Evolutionary conservation across 2,113 vertebrate genomes (phyloP).

Genomic region (Anolis carolinensis): DNA sequence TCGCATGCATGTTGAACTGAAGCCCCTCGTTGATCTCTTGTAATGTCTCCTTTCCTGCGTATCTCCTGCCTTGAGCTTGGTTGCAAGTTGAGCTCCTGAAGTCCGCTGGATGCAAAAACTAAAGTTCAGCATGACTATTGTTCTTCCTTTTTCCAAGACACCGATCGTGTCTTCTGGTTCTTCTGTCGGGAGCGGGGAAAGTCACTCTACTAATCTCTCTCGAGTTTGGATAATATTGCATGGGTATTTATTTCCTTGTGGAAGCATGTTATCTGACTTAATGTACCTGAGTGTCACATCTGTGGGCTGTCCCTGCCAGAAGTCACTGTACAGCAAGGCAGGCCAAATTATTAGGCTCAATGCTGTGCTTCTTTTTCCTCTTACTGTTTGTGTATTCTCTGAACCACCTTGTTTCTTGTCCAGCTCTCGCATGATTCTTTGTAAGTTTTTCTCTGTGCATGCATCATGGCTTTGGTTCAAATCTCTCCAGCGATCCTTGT

Average conservation of each 20-base stretch:
- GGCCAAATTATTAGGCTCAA: slow-evolving; percentile 70
- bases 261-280: slow-evolving; percentile 83
- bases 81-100: background rate
- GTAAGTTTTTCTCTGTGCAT: slow-evolving; percentile 73
- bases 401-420: slow-evolving; percentile 61
- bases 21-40: slow-evolving; percentile 35
- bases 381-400: slow-evolving; percentile 59
- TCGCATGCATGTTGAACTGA: slow-evolving; percentile 42
- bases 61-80: slow-evolving; percentile 40
- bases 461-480: slow-evolving; percentile 72
- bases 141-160: background rate
- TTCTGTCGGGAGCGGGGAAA: background rate
- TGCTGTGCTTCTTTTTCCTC: slow-evolving; percentile 64
- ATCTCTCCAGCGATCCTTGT: slow-evolving; percentile 68
- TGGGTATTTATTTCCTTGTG: slow-evolving; percentile 70
- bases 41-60: slow-evolving; percentile 37
- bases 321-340: slow-evolving; percentile 67
- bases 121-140: background rate
- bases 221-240: slow-evolving; percentile 69
- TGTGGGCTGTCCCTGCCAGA: slow-evolving; percentile 83
- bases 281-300: slow-evolving; percentile 93
- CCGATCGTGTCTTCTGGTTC: background rate
- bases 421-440: slow-evolving; percentile 71
- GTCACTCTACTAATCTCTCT: slow-evolving; percentile 58
- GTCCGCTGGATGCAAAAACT: slow-evolving; percentile 10